Base-by-base conservation (phyloP, 2,888 invertebrate genomes). In the Athalia circularis region DNA sequence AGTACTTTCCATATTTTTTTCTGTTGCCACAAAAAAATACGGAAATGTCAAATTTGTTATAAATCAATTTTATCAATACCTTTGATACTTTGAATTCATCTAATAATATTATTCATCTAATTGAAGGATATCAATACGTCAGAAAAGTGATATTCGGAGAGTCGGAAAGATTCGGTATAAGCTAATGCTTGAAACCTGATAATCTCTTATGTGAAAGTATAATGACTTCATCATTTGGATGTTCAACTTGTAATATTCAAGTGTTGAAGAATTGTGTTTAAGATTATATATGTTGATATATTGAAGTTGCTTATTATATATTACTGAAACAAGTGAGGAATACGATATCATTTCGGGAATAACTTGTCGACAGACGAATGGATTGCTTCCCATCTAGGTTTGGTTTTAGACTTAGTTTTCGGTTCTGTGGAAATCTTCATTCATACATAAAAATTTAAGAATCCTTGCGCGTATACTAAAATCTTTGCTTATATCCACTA, bases 11-110 rank as follows among this genome's bases (percentile, higher is more conserved):
- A 75, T 13, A 70, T 70, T 57, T 70, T 13, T 67, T 67, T 54
- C 29, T 57, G n/a, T 70, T 11, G 54, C 11, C 61, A 75, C 29
- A 62, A 61, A 75, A 45, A 75, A 62, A 62, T 75, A 50, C 62
- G 75, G 50, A 75, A 75, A 64, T 50, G 48, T 15, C 29, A 3
- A 6, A 72, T 59, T 45, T 9, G 7, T 13, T 9, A 15, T 61
- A 48, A 59, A 59, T 72, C 5, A 9, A 43, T 0, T 65, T 29
- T 29, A 29, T 29, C 29, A 29, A 29, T 29, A 29, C 29, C 29
- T 29, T 29, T 29, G 29, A 29, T 29, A 29, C 29, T 29, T 29
- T 29, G 45, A 48, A 72, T 48, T 45, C 47, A 43, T 59, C 29
- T 59, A 61, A 47, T 13, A 13, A 15, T n/a, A 61, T 8, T 50